A percentile compares a stretch with the other conserved stretches of the same genome.
phyloP scores from a whole-genome alignment of 2,888 invertebrate species.

The Erebia aethiops region DNA sequence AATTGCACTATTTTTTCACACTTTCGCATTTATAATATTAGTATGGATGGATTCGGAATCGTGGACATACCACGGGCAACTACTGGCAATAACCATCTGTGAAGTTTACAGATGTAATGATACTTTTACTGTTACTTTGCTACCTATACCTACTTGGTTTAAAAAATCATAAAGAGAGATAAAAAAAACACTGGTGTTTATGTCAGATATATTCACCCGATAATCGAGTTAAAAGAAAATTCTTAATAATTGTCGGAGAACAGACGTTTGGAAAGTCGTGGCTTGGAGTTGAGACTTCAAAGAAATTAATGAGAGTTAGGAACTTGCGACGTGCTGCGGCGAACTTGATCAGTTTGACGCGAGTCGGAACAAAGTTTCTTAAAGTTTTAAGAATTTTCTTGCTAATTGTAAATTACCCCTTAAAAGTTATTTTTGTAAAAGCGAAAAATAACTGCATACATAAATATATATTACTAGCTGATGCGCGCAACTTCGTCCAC shows the following conservation, averaged over 20 bases:
- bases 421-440: constrained; percentile 21
- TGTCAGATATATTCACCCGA: constrained; percentile 50
- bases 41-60: too few species aligned
- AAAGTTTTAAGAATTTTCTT: constrained; percentile 70
- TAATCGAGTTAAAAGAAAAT: constrained; percentile 72
- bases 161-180: background rate
- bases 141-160: background rate
- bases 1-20: too few species aligned
- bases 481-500: too few species aligned
- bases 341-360: constrained; percentile 79
- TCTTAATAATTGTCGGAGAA: constrained; percentile 75
- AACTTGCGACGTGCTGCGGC: constrained; percentile 76
- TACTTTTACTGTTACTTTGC: background rate
- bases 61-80: too few species aligned
- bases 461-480: too few species aligned
- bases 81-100: too few species aligned
- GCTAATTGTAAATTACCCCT: constrained; percentile 63
- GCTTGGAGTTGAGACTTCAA: constrained; percentile 72
- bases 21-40: too few species aligned
- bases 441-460: background rate
- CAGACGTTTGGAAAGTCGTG: constrained; percentile 61
- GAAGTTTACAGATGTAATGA: too few species aligned
- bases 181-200: constrained; percentile 16
- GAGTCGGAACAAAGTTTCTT: constrained; percentile 78
- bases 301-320: constrained; percentile 82